Evolutionary conservation across 2,113 vertebrate species (phyloP).

Genomic region (Myrmecophaga tridactyla): DNA sequence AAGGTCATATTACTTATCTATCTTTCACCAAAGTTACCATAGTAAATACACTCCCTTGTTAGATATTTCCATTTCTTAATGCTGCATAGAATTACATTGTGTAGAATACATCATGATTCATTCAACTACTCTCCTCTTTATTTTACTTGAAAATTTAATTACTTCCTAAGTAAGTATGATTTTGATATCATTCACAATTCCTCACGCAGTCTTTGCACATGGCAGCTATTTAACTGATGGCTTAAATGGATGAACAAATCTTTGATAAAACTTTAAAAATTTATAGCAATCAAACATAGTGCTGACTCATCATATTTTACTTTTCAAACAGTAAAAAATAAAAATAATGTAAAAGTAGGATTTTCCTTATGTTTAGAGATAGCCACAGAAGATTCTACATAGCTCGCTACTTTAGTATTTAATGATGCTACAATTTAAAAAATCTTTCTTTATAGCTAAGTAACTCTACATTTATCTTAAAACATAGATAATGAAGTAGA

Average conservation of each 20-base stretch:
- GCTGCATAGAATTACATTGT: no score
- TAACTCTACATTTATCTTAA: background rate
- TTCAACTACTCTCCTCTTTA: background rate
- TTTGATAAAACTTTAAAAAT: background rate
- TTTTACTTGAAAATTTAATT: conserved; percentile 14
- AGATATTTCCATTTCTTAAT: no score
- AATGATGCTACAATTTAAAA: background rate
- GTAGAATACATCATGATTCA: background rate
- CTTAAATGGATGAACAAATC: background rate
- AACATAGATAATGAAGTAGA: background rate
- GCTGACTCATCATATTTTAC: background rate
- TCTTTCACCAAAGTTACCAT: no score
- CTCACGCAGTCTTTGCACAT: background rate
- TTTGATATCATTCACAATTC: background rate
- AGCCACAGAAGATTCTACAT: background rate
- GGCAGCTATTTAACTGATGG: background rate
- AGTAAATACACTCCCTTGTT: no score
- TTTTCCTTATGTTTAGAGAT: background rate
- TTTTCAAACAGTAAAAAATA: background rate
- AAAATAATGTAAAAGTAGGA: background rate
- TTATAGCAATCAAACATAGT: background rate
- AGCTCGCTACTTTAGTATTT: background rate
- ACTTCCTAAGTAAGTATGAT: background rate
- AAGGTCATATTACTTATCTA: no score
- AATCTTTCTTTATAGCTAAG: background rate